Base-by-base conservation (phyloP, 2,888 invertebrate genomes). In the Rugalucina vietnamica region DNA sequence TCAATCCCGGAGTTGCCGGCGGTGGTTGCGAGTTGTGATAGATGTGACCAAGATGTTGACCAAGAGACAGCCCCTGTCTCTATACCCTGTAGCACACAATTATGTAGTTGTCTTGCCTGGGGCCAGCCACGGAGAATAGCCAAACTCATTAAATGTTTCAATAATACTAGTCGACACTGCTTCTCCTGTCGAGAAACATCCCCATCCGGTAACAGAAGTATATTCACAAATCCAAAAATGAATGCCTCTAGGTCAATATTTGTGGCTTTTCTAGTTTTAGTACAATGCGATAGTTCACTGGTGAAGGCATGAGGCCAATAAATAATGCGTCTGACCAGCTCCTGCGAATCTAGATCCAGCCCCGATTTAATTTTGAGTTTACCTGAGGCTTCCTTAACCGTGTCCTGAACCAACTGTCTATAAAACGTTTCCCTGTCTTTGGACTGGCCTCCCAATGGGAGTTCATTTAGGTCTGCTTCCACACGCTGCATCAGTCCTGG, bases 321-420 rank as follows among this genome's bases (percentile, higher is more conserved):
- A 12, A 43, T 8, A 18, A 43, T 8, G 43, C 10, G 43, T 43
- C 74, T n/a, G 3, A 74, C 74, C n/a, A 21, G 24, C 39, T 74
- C 74, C 54, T 74, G 74, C 21, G 54, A 54, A 29, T 74, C 74
- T 3, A 54, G 29, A 29, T 74, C 50, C 24, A 74, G n/a, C 10
- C 54, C 74, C 18, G 74, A 74, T 54, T 74, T 74, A 32, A 74
- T 54, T 24, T 74, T 74, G 21, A 74, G 32, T 54, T 74, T 74
- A 74, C 74, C 74, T 34, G 32, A 32, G n/a, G 43, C 74, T 34
- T 74, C 54, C n/a, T 54, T 54, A 3, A 74, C 34, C 10, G 54
- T 54, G 39, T 74, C 74, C 39, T 74, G 74, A 10, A 74, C 54
- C 14, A 74, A 34, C 34, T 74, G 74, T 34, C 74, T 29, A n/a